Conservation (phyloP, 2,113 vertebrate genomes). For the Pagrus major region DNA sequence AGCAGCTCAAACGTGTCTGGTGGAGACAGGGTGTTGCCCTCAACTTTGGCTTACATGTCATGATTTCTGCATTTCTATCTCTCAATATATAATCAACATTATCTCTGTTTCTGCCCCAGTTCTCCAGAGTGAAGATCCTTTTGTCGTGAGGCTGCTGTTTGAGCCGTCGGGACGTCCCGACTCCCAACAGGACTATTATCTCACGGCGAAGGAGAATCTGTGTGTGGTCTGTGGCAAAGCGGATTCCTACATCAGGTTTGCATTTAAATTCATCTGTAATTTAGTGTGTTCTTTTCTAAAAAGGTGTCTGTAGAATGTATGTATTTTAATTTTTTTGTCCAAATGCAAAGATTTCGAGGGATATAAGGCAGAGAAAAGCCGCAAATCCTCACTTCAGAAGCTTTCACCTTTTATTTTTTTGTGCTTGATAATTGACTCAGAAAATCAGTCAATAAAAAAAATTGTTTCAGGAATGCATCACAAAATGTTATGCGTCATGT, state of each 20-base stretch:
- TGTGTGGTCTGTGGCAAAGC: slow-evolving; percentile 97
- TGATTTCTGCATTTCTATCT: not conserved
- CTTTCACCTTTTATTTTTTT: not conserved
- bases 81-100: accelerated
- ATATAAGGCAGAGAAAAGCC: not conserved
- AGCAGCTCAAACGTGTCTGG: not conserved
- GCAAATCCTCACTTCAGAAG: not conserved
- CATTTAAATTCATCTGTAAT: not conserved
- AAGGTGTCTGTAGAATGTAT: too few species aligned
- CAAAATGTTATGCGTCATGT: too few species aligned
- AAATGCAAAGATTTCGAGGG: too few species aligned
- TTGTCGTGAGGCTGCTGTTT: slow-evolving; percentile 93
- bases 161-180: slow-evolving; percentile 97
- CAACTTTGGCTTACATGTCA: not conserved
- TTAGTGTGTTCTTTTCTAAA: not conserved
- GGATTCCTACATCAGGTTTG: slow-evolving; percentile 96
- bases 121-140: slow-evolving; percentile 92
- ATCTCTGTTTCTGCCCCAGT: slow-evolving; percentile 77
- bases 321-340: too few species aligned
- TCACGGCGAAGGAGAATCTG: slow-evolving; percentile 95
- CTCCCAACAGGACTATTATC: slow-evolving; percentile 95
- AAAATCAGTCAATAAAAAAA: too few species aligned
- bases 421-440: not conserved
- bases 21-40: not conserved
- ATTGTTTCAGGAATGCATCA: too few species aligned